Evolutionary conservation across 2,888 invertebrate species (phyloP), one percentile per base, ranked within the genome.

Genomic region (Noctua janthina): DNA sequence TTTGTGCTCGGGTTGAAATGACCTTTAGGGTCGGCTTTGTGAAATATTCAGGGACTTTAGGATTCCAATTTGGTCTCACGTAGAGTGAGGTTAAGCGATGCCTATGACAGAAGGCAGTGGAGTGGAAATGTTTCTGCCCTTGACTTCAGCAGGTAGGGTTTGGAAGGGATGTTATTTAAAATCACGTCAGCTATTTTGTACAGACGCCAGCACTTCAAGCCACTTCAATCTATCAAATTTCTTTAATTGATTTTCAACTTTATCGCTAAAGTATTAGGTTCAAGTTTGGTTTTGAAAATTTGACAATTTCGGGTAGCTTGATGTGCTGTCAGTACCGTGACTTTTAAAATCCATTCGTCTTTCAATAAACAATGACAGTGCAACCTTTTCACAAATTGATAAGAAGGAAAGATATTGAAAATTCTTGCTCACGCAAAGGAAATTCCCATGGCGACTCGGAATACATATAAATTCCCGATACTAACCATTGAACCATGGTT

Each of bases 401-500:
- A 64, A 75, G 10, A 59, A 56, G n/a, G 29, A 62, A 74, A 67
- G n/a, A 83, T 72, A 87, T 84, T 73, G 74, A 64, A 84, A 75
- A 79, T 74, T 76, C 49, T 69, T 74, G 54, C 49, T 51, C 69
- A 67, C 56, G 59, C 43, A 84, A 73, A 66, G 54, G 43, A 56
- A 78, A 87, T 75, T 73, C 86, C 82, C 71, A 74, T 77, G 62
- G 71, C 68, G 49, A 35, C 20, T 74, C 29, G 46, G 29, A 74
- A 87, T 74, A 78, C 51, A 66, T 75, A 87, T 84, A 84, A 84
- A 81, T 87, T 84, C 67, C n/a, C 64, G 56, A 87, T 86, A 62
- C 76, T 73, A 77, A 80, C 81, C 76, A 75, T 85, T 56, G 69
- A 75, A 75, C 68, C 88, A 82, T 77, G 88, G 86, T 82, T 85